Conservation (phyloP, 2,888 invertebrate species). For the Empis stercorea region DNA sequence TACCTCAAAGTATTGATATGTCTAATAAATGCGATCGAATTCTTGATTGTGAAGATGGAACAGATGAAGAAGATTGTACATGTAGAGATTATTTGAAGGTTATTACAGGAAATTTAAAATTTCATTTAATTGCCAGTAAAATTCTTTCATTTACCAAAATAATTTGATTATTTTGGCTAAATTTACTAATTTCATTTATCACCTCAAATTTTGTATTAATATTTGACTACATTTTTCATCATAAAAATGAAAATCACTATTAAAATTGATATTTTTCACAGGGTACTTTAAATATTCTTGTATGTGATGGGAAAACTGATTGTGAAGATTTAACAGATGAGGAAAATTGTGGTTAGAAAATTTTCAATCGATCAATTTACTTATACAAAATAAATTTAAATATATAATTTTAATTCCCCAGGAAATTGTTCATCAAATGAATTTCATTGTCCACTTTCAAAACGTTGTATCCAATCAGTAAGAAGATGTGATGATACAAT, state of each 20-base stretch:
- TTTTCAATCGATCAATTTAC: background rate
- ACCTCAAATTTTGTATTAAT: too few species aligned
- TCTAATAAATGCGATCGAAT: constrained; percentile 51
- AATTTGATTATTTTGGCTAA: too few species aligned
- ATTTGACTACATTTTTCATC: too few species aligned
- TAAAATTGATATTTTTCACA: constrained; percentile 7
- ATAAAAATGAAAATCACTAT: background rate
- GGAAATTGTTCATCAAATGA: constrained; percentile 44
- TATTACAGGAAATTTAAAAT: constrained; percentile 1
- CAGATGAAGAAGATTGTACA: constrained; percentile 60
- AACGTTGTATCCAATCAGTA: constrained; percentile 46
- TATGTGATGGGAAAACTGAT: constrained; percentile 65
- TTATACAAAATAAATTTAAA: background rate
- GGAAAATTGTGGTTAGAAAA: constrained; percentile 49
- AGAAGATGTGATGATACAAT: constrained; percentile 50
- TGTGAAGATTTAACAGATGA: constrained; percentile 68
- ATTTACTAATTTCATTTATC: too few species aligned
- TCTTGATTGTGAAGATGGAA: constrained; percentile 69
- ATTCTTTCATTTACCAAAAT: background rate
- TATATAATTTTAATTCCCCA: constrained; percentile 21
- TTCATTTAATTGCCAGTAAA: too few species aligned
- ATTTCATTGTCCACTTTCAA: constrained; percentile 51
- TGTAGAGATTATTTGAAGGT: constrained; percentile 54
- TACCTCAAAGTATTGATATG: constrained; percentile 49
- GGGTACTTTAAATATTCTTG: constrained; percentile 37